Evolutionary conservation across 2,888 invertebrate genomes (phyloP).

Genomic region (Listrodromus nycthemerus): DNA sequence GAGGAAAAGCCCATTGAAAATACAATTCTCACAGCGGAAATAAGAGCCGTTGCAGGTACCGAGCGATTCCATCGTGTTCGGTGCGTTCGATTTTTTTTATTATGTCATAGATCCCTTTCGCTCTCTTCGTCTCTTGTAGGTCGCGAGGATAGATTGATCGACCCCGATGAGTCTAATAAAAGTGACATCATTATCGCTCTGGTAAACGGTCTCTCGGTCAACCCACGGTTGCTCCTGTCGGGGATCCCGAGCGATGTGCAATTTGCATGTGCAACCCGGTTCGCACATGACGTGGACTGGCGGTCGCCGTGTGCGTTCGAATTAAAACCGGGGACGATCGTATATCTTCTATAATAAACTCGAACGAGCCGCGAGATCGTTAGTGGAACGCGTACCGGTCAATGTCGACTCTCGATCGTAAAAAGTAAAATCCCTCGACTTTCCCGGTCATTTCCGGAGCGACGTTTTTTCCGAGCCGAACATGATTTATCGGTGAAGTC

Average conservation of each 20-base stretch:
- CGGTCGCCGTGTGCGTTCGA: background rate
- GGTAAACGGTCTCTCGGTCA: slow-evolving; percentile 62
- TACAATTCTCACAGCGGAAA: background rate
- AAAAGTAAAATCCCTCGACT: slow-evolving; percentile 32
- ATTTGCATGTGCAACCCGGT: slow-evolving; percentile 65
- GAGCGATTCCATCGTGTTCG: background rate
- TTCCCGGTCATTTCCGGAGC: slow-evolving; percentile 34
- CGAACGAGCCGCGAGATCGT: slow-evolving; percentile 65
- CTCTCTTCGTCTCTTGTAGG: slow-evolving; percentile 41
- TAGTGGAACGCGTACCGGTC: slow-evolving; percentile 66
- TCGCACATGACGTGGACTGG: slow-evolving; percentile 53
- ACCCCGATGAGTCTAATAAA: slow-evolving; percentile 82
- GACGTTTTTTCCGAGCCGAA: background rate
- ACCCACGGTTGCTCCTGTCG: slow-evolving; percentile 18
- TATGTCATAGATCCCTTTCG: slow-evolving; percentile 44
- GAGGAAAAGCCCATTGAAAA: background rate
- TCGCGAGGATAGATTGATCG: slow-evolving; percentile 74
- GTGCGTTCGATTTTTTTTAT: slow-evolving; percentile 15
- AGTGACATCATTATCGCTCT: slow-evolving; percentile 80
- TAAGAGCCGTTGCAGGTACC: background rate
- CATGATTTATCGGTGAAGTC: background rate
- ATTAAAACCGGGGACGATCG: background rate
- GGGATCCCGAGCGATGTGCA: slow-evolving; percentile 22
- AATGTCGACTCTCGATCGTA: slow-evolving; percentile 69
- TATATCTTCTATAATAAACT: slow-evolving; percentile 29